Evolutionary conservation across 2,113 vertebrate species (phyloP), one percentile per base, ranked within the genome.

Genomic region (Corythoichthys haematopterus): DNA sequence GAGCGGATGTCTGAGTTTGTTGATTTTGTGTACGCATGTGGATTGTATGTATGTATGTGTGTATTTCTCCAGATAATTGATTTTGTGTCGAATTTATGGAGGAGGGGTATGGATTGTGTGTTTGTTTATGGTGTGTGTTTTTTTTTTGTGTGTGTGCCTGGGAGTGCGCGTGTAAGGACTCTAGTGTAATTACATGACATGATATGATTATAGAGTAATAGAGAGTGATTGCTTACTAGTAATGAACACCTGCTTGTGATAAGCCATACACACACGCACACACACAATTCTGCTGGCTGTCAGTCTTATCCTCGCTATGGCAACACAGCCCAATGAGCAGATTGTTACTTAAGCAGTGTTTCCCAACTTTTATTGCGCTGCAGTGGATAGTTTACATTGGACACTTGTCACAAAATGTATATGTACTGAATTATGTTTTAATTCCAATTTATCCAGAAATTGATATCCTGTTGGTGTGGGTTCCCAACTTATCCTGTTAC

Each of bases 211-310:
- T 68, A 74, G 58, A 73, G 70, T 53, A 77, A 63, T 67, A 70
- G 63, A 69, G 50, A 14, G 47, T 80, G 75, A 72, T 80, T 86
- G 82, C 82, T 66, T 87, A 80, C 84, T 85, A 84, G 52, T 84
- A 63, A 70, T 74, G 66, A 76, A 28, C 14, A 56, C 57, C 35
- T 52, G 40, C 14, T 52, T 58, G 37, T 68, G 56, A 81, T 78
- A 20, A 60, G 79, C 75, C 58, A 80, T 62, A 57, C 59, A 65
- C 65, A 71, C 65, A 66, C 47, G 70, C 48, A 68, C 64, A 74
- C 64, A 69, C 46, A 70, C 48, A 65, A 70, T 77, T 63, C 76
- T 61, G 46, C 47, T 9, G 70, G 65, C 70, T 71, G 51, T 57
- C 64, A 69, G 52, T 48, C 33, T 66, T 33, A 62, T 14, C 55